Conservation (phyloP, 2,113 vertebrate species). For the Eubucco bourcierii region DNA sequence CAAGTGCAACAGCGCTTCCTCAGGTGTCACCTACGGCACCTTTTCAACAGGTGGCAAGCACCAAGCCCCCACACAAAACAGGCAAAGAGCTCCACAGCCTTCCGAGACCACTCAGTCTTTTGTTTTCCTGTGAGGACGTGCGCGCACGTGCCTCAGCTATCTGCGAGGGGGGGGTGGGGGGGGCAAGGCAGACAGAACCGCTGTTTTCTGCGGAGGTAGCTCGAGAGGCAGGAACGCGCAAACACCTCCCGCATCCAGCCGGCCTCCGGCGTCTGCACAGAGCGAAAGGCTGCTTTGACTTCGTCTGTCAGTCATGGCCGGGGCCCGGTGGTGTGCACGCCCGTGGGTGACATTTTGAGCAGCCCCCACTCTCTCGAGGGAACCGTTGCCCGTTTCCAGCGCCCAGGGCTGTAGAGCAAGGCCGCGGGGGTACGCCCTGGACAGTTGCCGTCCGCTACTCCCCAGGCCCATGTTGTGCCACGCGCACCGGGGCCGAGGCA, state of each 20-base stretch:
- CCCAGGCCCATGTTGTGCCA: background rate
- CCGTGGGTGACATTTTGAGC: background rate
- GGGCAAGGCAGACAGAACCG: background rate
- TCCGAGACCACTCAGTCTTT: background rate
- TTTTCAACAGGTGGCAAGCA: fast-evolving
- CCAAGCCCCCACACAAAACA: fast-evolving
- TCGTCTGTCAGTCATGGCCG: background rate
- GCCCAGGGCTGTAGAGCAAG: background rate
- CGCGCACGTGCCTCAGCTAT: background rate
- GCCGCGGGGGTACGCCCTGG: background rate
- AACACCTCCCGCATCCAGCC: background rate
- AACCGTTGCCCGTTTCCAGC: too few relatives aligned
- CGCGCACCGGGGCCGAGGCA: background rate
- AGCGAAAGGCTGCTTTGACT: too few relatives aligned
- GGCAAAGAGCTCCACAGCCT: background rate
- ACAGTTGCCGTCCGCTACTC: background rate
- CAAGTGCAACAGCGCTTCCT: background rate
- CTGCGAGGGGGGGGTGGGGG: background rate
- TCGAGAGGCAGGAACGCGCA: background rate
- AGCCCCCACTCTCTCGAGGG: background rate
- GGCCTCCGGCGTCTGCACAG: background rate
- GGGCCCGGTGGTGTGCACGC: background rate
- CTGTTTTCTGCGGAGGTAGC: background rate
- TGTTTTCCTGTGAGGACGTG: background rate
- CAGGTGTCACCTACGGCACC: background rate